Evolutionary conservation across 2,797 vertebrate species (phyloP), one percentile per base, ranked within the genome.

Genomic region (Sebastes trivittatus): DNA sequence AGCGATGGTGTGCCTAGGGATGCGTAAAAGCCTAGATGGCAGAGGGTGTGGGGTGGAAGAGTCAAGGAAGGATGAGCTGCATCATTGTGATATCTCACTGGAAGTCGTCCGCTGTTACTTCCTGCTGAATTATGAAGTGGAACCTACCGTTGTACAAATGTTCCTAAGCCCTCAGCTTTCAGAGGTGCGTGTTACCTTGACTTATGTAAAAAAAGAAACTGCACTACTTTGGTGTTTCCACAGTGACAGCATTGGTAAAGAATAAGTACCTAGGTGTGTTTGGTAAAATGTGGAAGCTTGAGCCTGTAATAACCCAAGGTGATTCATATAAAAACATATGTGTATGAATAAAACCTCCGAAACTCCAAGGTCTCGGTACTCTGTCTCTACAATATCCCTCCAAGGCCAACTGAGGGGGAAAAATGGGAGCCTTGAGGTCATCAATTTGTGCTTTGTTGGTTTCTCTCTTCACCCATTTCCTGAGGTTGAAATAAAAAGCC

Each of bases 401-500:
- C 29, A 77, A 83, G 52, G 80, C 75, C 34, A 72, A 49, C 32
- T 55, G 27, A 62, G 13, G 49, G 14, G 18, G 2, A 16, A 84
- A 77, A 49, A 61, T 62, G 58, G 71, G 65, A 66, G 38, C 69
- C 72, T 82, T 34, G 62, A 83, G 62, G 73, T 82, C 65, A 80
- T 78, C 73, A 38, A 69, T 86, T 83, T 70, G 65, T 78, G 60
- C 56, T 82, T 75, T 80, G 65, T 75, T 58, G 32, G 11, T 70
- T 78, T 81, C 23, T 64, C 64, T 82, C 49, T 34, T 59, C 55
- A 63, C 55, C 60, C 29, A 11, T 72, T 84, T 72, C 73, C 76
- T 29, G 54, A 52, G 82, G 82, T 78, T 80, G 54, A 79, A 87
- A 85, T 85, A 82, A 86, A 89, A 88, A 10, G 68, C 79, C 42